These are phyloP conservation scores for Condylura cristata DNA, from an alignment of 2,113 vertebrate species.

Conservation along the genomic window DNA sequence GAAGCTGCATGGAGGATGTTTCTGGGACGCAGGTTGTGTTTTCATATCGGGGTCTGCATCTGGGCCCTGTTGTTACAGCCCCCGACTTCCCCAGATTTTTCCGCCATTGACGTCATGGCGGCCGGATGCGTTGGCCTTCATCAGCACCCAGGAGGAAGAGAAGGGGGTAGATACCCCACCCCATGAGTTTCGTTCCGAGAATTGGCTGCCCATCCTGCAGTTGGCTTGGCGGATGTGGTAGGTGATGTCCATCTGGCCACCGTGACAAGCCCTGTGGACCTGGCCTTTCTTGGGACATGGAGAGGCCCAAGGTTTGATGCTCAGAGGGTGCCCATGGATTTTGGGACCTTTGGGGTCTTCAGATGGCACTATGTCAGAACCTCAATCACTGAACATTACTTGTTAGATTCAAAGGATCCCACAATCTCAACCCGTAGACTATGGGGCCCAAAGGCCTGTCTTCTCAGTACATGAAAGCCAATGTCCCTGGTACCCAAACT, in stretches of 20 bases:
- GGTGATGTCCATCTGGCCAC: conserved; percentile 72
- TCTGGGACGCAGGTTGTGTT: conserved; percentile 72
- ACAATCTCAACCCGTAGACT: conserved; percentile 12
- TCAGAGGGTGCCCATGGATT: not conserved
- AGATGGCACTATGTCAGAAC: not conserved
- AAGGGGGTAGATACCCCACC: conserved; percentile 70
- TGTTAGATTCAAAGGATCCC: conserved; percentile 36
- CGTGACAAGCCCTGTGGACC: conserved; percentile 13
- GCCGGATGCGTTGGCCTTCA: conserved; percentile 75
- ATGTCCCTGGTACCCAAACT: not conserved
- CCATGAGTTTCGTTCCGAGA: conserved; percentile 78
- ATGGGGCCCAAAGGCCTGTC: not conserved
- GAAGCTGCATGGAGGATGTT: conserved; percentile 76
- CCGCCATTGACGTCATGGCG: conserved; percentile 79
- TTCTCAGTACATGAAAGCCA: not conserved
- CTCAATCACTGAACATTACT: conserved; percentile 17
- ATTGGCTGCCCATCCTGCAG: conserved; percentile 64
- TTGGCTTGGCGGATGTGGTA: conserved; percentile 74
- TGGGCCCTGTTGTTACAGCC: conserved; percentile 65
- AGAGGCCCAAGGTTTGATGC: conserved; percentile 10
- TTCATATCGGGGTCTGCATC: conserved; percentile 80
- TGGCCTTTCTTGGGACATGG: conserved; percentile 21
- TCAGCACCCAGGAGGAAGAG: conserved; percentile 70
- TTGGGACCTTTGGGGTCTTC: not conserved
- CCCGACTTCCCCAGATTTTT: conserved; percentile 71